Conservation (phyloP, 2,113 vertebrate species). For the Motacilla tschutschensis region DNA sequence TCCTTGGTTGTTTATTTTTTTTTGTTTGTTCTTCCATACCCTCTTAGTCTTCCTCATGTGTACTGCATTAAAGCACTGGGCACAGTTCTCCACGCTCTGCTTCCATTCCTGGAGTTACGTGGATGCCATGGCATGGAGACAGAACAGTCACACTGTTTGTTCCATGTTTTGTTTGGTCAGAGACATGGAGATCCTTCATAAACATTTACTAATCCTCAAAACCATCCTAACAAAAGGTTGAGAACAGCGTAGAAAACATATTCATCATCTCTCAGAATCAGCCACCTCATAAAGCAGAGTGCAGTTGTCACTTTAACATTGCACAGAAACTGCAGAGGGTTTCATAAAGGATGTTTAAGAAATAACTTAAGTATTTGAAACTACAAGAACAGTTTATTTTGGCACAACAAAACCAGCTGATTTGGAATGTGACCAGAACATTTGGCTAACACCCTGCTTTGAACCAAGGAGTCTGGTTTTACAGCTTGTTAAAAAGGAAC, state of each 20-base stretch:
- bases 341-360: constrained; percentile 21
- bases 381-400: constrained; percentile 24
- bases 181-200: not conserved
- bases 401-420: constrained; percentile 24
- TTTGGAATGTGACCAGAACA: constrained; percentile 5
- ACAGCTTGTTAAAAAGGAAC: not conserved
- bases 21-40: not conserved
- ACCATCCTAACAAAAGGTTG: not conserved
- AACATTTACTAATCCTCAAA: constrained; percentile 5
- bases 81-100: not conserved
- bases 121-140: not conserved
- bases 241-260: not conserved
- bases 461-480: constrained; percentile 15
- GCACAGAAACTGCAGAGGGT: not conserved
- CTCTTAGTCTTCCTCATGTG: not conserved
- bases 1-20: not conserved
- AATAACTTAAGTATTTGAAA: constrained; percentile 19
- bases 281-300: not conserved
- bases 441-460: constrained; percentile 21
- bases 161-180: not conserved
- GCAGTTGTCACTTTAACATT: not conserved
- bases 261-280: not conserved
- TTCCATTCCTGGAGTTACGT: not conserved
- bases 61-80: not conserved
- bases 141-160: not conserved